Conservation (phyloP, 2,797 vertebrate genomes). For the Sebastes cheni region DNA sequence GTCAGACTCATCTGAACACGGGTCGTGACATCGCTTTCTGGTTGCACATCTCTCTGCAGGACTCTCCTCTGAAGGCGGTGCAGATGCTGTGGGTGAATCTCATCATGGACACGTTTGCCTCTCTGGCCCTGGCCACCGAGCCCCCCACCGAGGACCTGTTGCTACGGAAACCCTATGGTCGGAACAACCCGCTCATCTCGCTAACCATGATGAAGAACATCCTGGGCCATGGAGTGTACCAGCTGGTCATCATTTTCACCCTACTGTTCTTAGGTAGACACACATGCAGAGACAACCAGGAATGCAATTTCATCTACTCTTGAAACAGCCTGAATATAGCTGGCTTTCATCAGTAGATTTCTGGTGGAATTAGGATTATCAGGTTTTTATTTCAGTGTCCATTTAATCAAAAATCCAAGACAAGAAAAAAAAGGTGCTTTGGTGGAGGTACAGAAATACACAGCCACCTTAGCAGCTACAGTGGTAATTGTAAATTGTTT, state of each 20-base stretch:
- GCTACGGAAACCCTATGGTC: slow-evolving; percentile 90
- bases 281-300: background rate
- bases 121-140: slow-evolving; percentile 92
- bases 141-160: slow-evolving; percentile 91
- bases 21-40: background rate
- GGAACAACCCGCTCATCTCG: slow-evolving; percentile 93
- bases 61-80: slow-evolving; percentile 88
- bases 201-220: slow-evolving; percentile 97
- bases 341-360: background rate
- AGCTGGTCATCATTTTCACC: slow-evolving; percentile 92
- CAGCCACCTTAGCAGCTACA: background rate
- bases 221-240: slow-evolving; percentile 91
- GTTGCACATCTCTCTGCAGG: slow-evolving; percentile 48
- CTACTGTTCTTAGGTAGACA: slow-evolving; percentile 88
- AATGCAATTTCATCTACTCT: background rate
- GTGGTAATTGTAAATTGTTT: background rate
- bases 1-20: background rate
- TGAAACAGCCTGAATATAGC: background rate
- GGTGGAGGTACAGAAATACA: background rate
- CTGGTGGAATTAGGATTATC: background rate
- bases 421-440: background rate
- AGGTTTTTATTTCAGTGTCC: background rate
- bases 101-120: slow-evolving; percentile 96
- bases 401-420: background rate
- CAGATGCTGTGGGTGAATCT: slow-evolving; percentile 97